Conservation (phyloP, 2,113 vertebrate genomes). For the Anas platyrhynchos region DNA sequence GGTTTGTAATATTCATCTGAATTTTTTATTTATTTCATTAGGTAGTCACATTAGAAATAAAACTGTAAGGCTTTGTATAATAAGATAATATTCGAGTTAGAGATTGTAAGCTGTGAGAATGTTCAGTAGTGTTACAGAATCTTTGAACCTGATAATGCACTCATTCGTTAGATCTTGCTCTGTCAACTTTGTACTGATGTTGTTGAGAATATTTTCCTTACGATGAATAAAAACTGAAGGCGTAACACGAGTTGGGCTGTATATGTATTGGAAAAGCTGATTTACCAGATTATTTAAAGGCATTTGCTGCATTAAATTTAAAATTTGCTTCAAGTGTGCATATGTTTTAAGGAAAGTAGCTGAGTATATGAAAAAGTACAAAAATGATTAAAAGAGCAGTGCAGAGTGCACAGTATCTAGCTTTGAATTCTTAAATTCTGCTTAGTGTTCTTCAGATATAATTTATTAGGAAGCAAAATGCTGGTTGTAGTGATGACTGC, state of each 20-base stretch:
- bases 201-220: not conserved
- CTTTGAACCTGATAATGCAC: not conserved
- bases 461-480: not conserved
- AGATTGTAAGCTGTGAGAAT: not conserved
- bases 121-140: not conserved
- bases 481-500: not conserved
- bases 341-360: not conserved
- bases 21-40: not conserved
- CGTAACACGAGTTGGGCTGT: accelerated
- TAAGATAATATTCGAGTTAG: not conserved
- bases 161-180: not conserved
- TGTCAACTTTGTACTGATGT: not conserved
- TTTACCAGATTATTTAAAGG: not conserved
- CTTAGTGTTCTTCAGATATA: not conserved
- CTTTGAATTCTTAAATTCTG: not conserved
- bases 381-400: not conserved
- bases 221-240: not conserved
- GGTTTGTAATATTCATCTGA: not conserved
- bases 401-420: not conserved
- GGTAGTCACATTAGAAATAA: not conserved
- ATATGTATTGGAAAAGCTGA: accelerated
- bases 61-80: not conserved
- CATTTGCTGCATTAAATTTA: not conserved
- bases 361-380: not conserved
- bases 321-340: not conserved